Conservation (phyloP, 1,140 invertebrate species). For the Polypedilum pembai region DNA sequence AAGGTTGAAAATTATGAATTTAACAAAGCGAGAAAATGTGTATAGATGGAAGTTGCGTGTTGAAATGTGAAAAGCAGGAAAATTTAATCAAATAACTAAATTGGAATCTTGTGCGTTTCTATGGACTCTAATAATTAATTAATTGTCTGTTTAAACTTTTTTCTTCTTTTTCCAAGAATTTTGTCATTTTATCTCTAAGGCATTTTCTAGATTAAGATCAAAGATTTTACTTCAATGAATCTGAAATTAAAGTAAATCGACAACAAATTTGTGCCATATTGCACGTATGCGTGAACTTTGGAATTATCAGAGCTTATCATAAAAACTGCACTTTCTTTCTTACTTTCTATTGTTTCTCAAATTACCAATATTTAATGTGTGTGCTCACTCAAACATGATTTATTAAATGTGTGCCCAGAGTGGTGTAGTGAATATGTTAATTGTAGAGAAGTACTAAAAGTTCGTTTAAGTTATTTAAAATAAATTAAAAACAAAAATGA, state of each 20-base stretch:
- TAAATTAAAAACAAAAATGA: no score
- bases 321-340: neutral
- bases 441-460: no score
- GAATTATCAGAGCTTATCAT: constrained; percentile 4
- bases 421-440: no score
- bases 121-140: neutral
- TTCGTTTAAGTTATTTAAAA: no score
- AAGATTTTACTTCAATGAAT: neutral
- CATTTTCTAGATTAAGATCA: no score
- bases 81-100: neutral
- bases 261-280: neutral
- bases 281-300: neutral
- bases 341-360: constrained; percentile 3
- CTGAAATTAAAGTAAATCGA: neutral
- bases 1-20: neutral
- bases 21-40: neutral
- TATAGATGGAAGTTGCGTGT: neutral
- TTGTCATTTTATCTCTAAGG: no score
- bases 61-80: neutral
- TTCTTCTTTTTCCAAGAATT: no score
- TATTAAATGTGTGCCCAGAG: no score
- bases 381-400: no score
- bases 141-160: constrained; percentile 10
- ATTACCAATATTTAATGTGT: no score
- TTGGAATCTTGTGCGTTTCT: neutral